Percentiles rank a stretch among this genome's conserved stretches.
These are phyloP conservation scores for Augochlora pura DNA, from an alignment of 1,140 invertebrate species.

Conservation along the genomic window DNA sequence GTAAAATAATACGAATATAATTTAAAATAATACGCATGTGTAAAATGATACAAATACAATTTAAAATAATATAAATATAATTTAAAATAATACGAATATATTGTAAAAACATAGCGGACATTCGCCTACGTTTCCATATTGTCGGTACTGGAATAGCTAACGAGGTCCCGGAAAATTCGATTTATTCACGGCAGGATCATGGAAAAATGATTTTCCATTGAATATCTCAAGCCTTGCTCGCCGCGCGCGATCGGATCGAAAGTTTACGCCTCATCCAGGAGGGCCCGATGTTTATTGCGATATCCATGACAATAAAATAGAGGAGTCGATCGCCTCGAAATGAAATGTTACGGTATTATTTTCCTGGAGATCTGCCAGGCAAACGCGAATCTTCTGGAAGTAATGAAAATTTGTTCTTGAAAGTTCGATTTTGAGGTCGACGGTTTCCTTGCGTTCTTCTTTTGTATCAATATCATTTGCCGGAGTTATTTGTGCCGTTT, in stretches of 20 bases:
- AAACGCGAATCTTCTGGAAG: conserved; percentile 41
- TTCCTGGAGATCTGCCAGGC: conserved; percentile 54
- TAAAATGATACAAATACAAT: too few relatives aligned
- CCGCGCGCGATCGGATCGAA: background rate
- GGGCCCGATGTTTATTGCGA: conserved; percentile 19
- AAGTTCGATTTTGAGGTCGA: conserved; percentile 51
- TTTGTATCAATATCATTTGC: conserved; percentile 16
- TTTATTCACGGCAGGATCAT: too few relatives aligned
- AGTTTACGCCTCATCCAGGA: background rate
- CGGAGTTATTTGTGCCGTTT: too few relatives aligned
- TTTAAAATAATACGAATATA: too few relatives aligned
- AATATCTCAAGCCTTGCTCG: background rate
- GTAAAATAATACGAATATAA: too few relatives aligned
- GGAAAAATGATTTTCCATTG: background rate
- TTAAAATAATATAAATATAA: too few relatives aligned
- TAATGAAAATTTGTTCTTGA: conserved; percentile 56
- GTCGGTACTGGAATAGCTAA: too few relatives aligned
- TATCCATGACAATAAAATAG: conserved; percentile 47
- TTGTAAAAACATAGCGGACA: too few relatives aligned
- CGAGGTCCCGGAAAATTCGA: too few relatives aligned
- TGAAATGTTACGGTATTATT: conserved; percentile 68
- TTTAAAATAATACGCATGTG: too few relatives aligned
- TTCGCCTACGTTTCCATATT: too few relatives aligned
- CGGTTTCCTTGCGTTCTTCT: background rate
- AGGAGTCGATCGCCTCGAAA: conserved; percentile 43